Evolutionary conservation across 2,888 invertebrate species (phyloP).

Genomic region (Cerceris rybyensis): DNA sequence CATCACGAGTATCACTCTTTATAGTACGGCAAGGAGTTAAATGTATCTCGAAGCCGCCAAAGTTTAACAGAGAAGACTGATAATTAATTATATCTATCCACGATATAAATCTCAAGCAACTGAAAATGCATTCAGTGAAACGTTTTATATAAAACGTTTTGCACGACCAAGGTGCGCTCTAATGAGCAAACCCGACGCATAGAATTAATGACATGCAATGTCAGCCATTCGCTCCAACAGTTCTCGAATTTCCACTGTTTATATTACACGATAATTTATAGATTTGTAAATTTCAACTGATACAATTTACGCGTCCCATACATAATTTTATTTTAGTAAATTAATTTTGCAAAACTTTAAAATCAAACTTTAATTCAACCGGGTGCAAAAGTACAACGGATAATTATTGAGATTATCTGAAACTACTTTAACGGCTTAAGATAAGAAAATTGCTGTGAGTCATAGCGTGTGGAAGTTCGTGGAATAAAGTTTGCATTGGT

Average conservation of each 20-base stretch:
- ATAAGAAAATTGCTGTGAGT: no score
- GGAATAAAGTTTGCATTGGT: no score
- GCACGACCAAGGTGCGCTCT: constrained; percentile 52
- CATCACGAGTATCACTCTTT: no score
- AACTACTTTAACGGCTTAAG: no score
- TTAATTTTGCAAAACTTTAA: background rate
- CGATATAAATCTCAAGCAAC: constrained; percentile 55
- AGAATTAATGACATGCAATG: constrained; percentile 56
- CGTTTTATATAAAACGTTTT: constrained; percentile 53
- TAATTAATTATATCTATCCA: constrained; percentile 57
- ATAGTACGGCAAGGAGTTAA: no score
- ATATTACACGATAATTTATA: constrained; percentile 47
- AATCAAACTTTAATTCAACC: background rate
- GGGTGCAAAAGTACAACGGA: background rate
- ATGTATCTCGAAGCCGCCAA: constrained; percentile 17
- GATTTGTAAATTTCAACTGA: background rate
- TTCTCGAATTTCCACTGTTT: constrained; percentile 29
- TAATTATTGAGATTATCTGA: background rate
- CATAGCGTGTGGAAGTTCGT: no score
- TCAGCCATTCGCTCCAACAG: constrained; percentile 37
- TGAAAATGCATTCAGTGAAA: constrained; percentile 50
- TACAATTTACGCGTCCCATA: background rate
- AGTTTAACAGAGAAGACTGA: constrained; percentile 47
- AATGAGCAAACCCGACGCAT: constrained; percentile 54
- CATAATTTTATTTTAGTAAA: background rate